Evolutionary conservation across 2,888 invertebrate species (phyloP), one percentile per base, ranked within the genome.

Genomic region (Dicranocentrus wangi): DNA sequence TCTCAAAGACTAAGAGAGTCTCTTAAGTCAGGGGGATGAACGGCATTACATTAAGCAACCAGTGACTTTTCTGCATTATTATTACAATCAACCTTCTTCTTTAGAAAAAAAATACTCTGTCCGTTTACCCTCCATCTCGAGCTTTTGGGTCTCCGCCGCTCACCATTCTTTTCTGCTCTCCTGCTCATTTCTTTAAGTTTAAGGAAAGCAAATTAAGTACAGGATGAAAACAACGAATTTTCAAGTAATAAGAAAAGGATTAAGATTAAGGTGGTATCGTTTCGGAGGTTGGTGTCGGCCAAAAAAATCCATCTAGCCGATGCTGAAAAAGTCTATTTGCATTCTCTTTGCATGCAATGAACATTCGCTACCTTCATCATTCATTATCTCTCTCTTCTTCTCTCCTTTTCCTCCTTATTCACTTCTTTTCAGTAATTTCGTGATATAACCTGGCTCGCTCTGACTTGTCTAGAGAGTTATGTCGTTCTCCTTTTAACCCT

Each of bases 301-400:
- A 25, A 42, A 63, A 70, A 70, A 70, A 70, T 39, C 32, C 63
- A 32, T 39, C 28, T 55, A 66, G 68, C 68, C 68, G 51, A 58
- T 17, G 66, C 15, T 53, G 70, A 42, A 70, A 71, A 68, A 72
- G 80, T 63, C 69, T 79, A 85, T 85, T 85, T 85, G 84, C 84
- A 85, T 85, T 84, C 84, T 83, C 79, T 84, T 81, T 81, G 84
- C 84, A 84, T 85, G 81, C 85, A 81, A 82, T 84, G 81, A 83
- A 79, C 85, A 85, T 84, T 85, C 83, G 75, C 84, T 83, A 77
- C 84, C 77, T 81, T 83, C 85, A 84, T 82, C 79, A 83, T 81
- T 83, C 85, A 85, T 83, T 83, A 85, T 85, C 79, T 81, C 75
- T 81, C 77, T 71, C 25, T 55, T 43, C 68, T n/a, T 77, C 73